Evolutionary conservation across 2,113 vertebrate genomes (phyloP), one percentile per base, ranked within the genome.

Genomic region (Albula goreensis): DNA sequence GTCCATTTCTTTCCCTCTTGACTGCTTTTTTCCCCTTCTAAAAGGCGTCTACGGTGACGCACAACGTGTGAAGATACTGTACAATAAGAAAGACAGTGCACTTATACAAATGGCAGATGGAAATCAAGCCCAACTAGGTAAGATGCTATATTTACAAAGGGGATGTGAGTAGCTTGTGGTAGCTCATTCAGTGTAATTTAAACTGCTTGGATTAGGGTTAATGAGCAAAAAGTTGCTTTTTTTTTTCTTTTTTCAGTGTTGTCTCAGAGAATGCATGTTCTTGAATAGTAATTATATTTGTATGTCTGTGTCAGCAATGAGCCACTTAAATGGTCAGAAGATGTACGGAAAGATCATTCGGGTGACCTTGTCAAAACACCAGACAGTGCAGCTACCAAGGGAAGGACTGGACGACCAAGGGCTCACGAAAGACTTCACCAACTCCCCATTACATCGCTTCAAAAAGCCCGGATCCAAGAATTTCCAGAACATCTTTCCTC

Each of bases 51-150:
- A 99, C 89, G 98, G 98, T 85, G 98, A 99, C 94, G 97, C 98
- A 94, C 98, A 99, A 93, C 97, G 98, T 87, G 98, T 99, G 96
- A 99, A 99, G 95, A 99, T 99, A 91, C 96, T 99, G 63, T 99
- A 98, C 96, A 99, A 99, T 95, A 99, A 99, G 96, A 99, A 99
- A 94, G 98, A 99, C 96, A 99, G 97, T 93, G 97, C 98, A 89
- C 96, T 99, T 87, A 98, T 99, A 93, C 98, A 99, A 95, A 98
- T 99, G 98, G 97, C 97, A 22, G 98, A 99, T 88, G 95, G 95
- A 89, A 99, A 98, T 95, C 98, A 99, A 89, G 98, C 98, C 53
- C 98, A 99, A 87, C 96, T 99, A 63, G 98, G 98, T 99, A 96
- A 98, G 97, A 92, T 80, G 82, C 51, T 22, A 52, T 0, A 2